Evolutionary conservation across 2,113 vertebrate species (phyloP), one percentile per base, ranked within the genome.

Genomic region (Nyctereutes procyonoides): DNA sequence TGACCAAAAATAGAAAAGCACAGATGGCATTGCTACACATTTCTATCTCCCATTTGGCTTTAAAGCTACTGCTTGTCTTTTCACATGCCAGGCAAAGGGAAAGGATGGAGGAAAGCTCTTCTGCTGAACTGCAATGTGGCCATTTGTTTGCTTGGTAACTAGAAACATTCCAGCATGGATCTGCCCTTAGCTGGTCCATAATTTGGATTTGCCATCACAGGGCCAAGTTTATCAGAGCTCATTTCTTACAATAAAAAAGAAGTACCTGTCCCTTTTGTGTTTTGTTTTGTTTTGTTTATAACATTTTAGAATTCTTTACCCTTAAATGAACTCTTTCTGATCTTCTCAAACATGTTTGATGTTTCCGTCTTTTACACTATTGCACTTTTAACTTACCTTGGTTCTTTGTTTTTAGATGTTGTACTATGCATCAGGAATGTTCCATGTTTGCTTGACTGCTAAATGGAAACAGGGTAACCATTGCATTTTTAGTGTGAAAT

Each of bases 1-100:
- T 95, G 92, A 88, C 67, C 87, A 97, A 93, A 97, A 96, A 96
- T 87, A 96, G 89, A 93, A 93, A 88, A 85, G 60, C 87, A 87
- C 91, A 97, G 84, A 96, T 90, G 93, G 55, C 74, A 92, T n/a
- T 43, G 14, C 58, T 92, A 48, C 65, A 80, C 9, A 67, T 91
- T 90, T 82, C 13, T 88, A 82, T 83, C 24, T 96, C 26, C 76
- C 74, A 79, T 51, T 90, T 90, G 77, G 26, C 69, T 81, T 53
- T 43, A 51, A 94, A n/a, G 30, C 17, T 14, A 60, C 67, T 67
- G 14, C 2, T 11, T 35, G 48, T 73, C 71, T 90, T 95, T 93
- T 95, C 16, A 71, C 67, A 51, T 93, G 90, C 38, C 80, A 90
- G 74, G 69, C 88, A 87, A 55, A 71, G 14, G 30, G 26, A 82